Base-by-base conservation (phyloP, 1,140 invertebrate genomes). In the Platorchestia sp. region DNA sequence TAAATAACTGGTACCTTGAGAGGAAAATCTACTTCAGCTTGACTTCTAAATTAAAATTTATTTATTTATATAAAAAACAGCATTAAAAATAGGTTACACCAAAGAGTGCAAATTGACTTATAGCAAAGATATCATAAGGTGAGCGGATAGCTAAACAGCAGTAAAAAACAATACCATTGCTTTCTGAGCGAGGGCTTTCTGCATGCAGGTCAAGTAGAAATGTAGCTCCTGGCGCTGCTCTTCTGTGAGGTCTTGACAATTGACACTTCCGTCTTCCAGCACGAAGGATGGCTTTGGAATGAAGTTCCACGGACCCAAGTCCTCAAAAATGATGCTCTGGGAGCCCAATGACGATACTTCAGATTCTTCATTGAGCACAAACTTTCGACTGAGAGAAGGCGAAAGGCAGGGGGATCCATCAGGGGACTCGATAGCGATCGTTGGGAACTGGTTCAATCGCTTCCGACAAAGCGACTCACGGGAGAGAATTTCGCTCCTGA, bases 381-480 rank as follows among this genome's bases (percentile, higher is more conserved):
- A 93, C 10, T 44, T 45, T 19, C 45, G 91, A 40, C 91, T 93
- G 91, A 93, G 41, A 47, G 45, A 7, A 45, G 91, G 86, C 19
- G 41, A 95, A 43, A 41, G 6, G 43, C 59, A 89, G 7, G 42
- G 44, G 14, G 90, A 95, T 51, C 91, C 36, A 27, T 86, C 95
- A 51, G 41, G 86, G 10, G 95, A 41, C 22, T 93, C 91, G 43
- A 93, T 47, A 44, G 95, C 41, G 53, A 95, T 42, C 42, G 87
- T 51, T 36, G 96, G 53, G 86, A 59, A 41, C 19, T 95, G 95
- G n/a, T 45, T 75, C 41, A 95, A 42, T 42, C 95, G 43, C 40
- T 95, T 86, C 0, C 91, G 86, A 44, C 89, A 95, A 7, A 96
- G 93, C 36, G 93, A 96, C 59, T 96, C 96, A 6, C 51, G 53